Percentiles rank a stretch among this genome's conserved stretches.
These are phyloP conservation scores for Hypomecis punctinalis DNA, from an alignment of 2,888 invertebrate species.

Conservation along the genomic window DNA sequence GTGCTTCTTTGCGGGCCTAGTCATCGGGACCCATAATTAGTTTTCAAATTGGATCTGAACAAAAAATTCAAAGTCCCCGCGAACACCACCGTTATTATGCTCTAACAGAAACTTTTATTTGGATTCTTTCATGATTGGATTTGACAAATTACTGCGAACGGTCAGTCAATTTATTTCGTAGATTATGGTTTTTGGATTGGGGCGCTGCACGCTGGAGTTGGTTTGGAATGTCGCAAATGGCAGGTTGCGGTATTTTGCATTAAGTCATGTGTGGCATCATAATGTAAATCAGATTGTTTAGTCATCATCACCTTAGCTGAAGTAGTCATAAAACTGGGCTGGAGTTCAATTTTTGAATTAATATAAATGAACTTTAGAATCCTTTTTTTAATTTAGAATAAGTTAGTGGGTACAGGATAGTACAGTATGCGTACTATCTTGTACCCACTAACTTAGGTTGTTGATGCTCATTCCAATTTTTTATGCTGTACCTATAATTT, in stretches of 20 bases:
- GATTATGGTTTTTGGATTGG: conserved; percentile 26
- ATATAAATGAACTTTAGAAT: too few relatives aligned
- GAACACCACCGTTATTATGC: conserved; percentile 67
- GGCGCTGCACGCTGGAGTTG: conserved; percentile 37
- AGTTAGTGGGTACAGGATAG: too few relatives aligned
- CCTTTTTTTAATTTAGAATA: too few relatives aligned
- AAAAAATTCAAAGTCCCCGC: conserved; percentile 75
- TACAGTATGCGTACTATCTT: too few relatives aligned
- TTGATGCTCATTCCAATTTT: too few relatives aligned
- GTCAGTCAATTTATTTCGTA: conserved; percentile 66
- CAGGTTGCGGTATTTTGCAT: conserved; percentile 32
- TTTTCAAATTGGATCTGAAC: conserved; percentile 81
- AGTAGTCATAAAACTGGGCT: too few relatives aligned
- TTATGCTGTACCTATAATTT: too few relatives aligned
- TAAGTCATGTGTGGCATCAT: conserved; percentile 27
- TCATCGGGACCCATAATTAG: conserved; percentile 80
- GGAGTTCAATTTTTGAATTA: too few relatives aligned
- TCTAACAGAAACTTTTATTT: conserved; percentile 70
- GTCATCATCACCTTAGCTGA: too few relatives aligned
- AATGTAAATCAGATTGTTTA: conserved; percentile 18
- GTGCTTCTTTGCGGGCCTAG: conserved; percentile 75
- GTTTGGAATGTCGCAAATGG: conserved; percentile 36
- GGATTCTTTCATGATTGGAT: conserved; percentile 73
- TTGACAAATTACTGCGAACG: conserved; percentile 77
- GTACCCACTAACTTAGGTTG: too few relatives aligned